Evolutionary conservation across 2,888 invertebrate species (phyloP).

Genomic region (Drosophila neoperkinsi): DNA sequence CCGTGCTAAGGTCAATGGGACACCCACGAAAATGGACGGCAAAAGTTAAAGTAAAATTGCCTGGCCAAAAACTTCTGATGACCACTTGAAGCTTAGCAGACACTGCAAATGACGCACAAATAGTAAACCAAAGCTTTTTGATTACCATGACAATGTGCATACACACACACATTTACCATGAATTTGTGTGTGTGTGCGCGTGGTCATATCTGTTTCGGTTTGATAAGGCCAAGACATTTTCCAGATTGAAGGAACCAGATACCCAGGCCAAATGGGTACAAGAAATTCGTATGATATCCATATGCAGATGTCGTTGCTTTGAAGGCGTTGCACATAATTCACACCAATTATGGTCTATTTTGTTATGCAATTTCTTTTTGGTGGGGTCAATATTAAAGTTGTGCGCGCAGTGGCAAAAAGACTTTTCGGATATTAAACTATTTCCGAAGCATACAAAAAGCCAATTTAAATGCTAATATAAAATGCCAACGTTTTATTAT

Average conservation of each 20-base stretch:
- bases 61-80: constrained; percentile 54
- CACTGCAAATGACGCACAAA: constrained; percentile 59
- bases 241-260: constrained; percentile 50
- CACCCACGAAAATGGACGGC: constrained; percentile 6
- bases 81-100: constrained; percentile 65
- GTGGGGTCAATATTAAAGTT: constrained; percentile 52
- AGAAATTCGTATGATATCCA: constrained; percentile 23
- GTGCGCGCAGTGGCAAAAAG: constrained; percentile 31
- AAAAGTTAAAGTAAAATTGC: constrained; percentile 48
- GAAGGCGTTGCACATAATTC: constrained; percentile 40
- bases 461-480: constrained; percentile 82
- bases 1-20: constrained; percentile 53
- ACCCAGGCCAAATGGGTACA: constrained; percentile 1
- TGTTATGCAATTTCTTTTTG: constrained; percentile 57
- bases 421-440: constrained; percentile 81
- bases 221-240: constrained; percentile 46
- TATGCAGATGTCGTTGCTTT: constrained; percentile 44
- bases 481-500: constrained; percentile 82
- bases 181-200: constrained; percentile 4
- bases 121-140: constrained; percentile 54
- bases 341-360: constrained; percentile 40
- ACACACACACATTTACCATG: neutral
- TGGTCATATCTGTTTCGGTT: constrained; percentile 31
- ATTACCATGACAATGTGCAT: constrained; percentile 68
- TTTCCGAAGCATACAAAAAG: constrained; percentile 81